Conservation (phyloP, 2,113 vertebrate genomes). For the Dendropsophus ebraccatus region DNA sequence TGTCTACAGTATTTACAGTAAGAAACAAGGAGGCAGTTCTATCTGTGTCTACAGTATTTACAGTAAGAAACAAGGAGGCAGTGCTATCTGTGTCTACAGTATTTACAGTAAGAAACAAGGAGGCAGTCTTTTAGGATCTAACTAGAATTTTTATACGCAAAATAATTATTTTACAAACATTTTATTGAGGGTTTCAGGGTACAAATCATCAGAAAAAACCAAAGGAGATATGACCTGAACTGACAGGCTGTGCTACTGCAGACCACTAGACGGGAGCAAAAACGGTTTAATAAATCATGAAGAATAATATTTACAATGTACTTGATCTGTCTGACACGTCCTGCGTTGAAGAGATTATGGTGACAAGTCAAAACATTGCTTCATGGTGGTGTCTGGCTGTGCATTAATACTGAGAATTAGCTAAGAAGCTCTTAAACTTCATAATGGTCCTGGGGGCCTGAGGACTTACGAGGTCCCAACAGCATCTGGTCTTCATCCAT, state of each 20-base stretch:
- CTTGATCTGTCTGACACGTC: background rate
- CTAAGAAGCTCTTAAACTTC: background rate
- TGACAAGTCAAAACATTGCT: conserved; percentile 20
- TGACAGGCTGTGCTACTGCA: background rate
- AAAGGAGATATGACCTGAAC: background rate
- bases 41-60: too few relatives aligned
- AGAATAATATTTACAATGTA: background rate
- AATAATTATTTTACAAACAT: background rate
- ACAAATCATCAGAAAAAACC: background rate
- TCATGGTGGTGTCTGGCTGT: background rate
- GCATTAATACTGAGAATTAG: conserved; percentile 17
- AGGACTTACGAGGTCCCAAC: conserved; percentile 9
- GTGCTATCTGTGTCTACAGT: too few relatives aligned
- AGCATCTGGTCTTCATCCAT: background rate
- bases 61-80: too few relatives aligned
- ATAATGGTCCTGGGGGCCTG: conserved; percentile 15
- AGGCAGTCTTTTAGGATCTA: too few relatives aligned
- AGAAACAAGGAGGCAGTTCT: too few relatives aligned
- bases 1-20: too few relatives aligned
- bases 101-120: too few relatives aligned
- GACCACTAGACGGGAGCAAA: background rate
- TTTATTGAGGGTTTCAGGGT: background rate
- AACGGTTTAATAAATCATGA: background rate
- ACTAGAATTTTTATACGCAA: too few relatives aligned
- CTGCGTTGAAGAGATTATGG: conserved; percentile 5